phyloP scores from a whole-genome alignment of 30 jellyfish, hydroid and myxozoan species.

The Pelagia noctiluca region DNA sequence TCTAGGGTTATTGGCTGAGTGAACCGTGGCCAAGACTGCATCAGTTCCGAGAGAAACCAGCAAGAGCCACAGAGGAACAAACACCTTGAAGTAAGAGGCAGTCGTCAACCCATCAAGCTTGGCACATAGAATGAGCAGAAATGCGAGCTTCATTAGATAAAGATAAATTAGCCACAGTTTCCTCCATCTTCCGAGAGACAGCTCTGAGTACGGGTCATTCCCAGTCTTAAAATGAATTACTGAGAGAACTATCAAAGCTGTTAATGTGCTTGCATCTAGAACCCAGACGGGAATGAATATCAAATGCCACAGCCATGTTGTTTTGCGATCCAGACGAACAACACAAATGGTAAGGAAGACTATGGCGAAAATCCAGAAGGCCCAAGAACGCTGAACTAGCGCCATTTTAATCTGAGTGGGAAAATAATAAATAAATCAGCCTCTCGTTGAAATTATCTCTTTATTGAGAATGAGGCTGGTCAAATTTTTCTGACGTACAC shows the following conservation, averaged over 20 bases:
- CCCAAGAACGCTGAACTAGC: constrained; percentile 82
- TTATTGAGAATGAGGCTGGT: too few relatives aligned
- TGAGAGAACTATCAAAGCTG: constrained; percentile 49
- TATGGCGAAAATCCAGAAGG: constrained; percentile 69
- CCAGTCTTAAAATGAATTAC: constrained; percentile 72
- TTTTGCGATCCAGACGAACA: constrained; percentile 74
- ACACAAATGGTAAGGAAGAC: constrained; percentile 78
- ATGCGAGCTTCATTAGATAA: constrained; percentile 60
- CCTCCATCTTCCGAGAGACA: constrained; percentile 64
- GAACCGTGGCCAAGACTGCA: constrained; percentile 74
- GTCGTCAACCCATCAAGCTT: constrained; percentile 75
- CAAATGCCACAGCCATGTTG: constrained; percentile 88
- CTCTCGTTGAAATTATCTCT: too few relatives aligned
- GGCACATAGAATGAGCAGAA: constrained; percentile 81
- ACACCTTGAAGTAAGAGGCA: constrained; percentile 73
- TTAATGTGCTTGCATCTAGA: constrained; percentile 69
- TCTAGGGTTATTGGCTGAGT: constrained; percentile 49
- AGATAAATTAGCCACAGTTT: constrained; percentile 75
- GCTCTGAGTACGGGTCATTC: constrained; percentile 48
- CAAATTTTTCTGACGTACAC: too few relatives aligned
- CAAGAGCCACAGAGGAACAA: constrained; percentile 89
- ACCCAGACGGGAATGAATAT: constrained; percentile 94
- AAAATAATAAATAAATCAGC: too few relatives aligned
- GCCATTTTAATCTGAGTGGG: constrained; percentile 93
- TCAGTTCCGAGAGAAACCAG: constrained; percentile 62